Percentiles rank a stretch among this genome's conserved stretches.
These are phyloP conservation scores for Acanthopleura granulata DNA, from an alignment of 2,888 invertebrate genomes.

Conservation along the genomic window DNA sequence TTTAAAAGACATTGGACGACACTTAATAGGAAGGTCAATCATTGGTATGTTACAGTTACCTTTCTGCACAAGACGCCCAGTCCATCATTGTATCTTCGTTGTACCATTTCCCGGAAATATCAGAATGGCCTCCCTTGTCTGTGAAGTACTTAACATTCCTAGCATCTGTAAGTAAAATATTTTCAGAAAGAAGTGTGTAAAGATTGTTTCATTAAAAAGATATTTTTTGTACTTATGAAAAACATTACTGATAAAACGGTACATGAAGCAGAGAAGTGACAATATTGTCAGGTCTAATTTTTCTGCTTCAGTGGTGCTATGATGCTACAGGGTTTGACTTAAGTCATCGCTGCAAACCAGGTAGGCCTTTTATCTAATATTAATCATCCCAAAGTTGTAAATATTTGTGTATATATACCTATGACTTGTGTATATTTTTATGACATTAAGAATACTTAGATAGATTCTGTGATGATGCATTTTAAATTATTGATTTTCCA, in stretches of 20 bases:
- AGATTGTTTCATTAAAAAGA: no score
- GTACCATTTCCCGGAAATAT: not conserved
- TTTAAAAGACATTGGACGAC: no score
- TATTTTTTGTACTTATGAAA: no score
- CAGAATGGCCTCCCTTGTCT: constrained; percentile 2
- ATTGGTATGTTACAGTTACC: not conserved
- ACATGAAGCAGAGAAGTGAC: no score
- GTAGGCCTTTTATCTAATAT: not conserved
- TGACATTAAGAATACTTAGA: no score
- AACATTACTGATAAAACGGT: no score
- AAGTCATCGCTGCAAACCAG: not conserved
- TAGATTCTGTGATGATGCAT: no score
- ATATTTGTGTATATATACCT: no score
- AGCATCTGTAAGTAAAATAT: not conserved
- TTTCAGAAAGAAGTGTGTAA: no score
- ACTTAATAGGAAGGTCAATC: not conserved
- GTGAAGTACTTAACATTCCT: not conserved
- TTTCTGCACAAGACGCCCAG: not conserved
- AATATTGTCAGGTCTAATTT: not conserved
- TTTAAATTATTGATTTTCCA: no score
- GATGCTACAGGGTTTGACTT: not conserved
- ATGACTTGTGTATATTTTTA: no score
- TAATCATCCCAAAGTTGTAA: no score
- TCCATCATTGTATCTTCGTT: not conserved
- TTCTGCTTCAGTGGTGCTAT: not conserved